Base-by-base conservation (phyloP, 2,888 invertebrate genomes). In the Suillia variegata region DNA sequence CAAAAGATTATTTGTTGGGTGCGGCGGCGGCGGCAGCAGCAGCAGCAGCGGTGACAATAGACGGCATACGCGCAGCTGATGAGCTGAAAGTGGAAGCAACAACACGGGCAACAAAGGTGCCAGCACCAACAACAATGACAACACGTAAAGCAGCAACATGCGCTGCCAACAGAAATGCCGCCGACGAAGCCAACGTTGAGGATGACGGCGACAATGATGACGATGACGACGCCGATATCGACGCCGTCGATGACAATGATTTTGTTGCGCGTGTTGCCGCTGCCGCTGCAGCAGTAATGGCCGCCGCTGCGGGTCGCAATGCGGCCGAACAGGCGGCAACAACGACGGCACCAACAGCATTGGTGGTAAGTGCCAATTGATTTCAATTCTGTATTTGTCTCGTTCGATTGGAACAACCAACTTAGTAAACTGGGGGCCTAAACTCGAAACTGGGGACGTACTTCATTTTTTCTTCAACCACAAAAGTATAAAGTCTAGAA, bases 211-310 rank as follows among this genome's bases (percentile, higher is more conserved):
- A 49, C 66, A 69, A 56, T 67, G 70, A 59, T 61, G 62, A 47
- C 54, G 53, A 24, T 48, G 58, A 8, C 60, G 59, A 34, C 67
- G 56, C n/a, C 59, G 20, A 31, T 54, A 42, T 12, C 38, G 12
- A 38, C 38, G 38, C 3, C 15, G 38, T n/a, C n/a, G 38, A 10
- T 56, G 22, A 59, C 54, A 62, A 34, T 49, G 63, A 57, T 56
- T 66, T 71, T 33, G 69, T 67, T 54, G 71, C 69, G 17, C 71
- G 70, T 49, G 62, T 74, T 42, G 74, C 72, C 52, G 74, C 71
- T 48, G 67, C 69, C n/a, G 70, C 71, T 15, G 70, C 69, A 31
- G 72, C 63, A 54, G 72, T 65, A 42, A 65, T 66, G 15, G 73
- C 70, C 26, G 18, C n/a, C n/a, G 18, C 17, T 51, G 51, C 51